Percentiles rank a stretch among this genome's conserved stretches.
Evolutionary conservation across 2,113 vertebrate genomes (phyloP).

Genomic region (Cochlearius cochlearius): DNA sequence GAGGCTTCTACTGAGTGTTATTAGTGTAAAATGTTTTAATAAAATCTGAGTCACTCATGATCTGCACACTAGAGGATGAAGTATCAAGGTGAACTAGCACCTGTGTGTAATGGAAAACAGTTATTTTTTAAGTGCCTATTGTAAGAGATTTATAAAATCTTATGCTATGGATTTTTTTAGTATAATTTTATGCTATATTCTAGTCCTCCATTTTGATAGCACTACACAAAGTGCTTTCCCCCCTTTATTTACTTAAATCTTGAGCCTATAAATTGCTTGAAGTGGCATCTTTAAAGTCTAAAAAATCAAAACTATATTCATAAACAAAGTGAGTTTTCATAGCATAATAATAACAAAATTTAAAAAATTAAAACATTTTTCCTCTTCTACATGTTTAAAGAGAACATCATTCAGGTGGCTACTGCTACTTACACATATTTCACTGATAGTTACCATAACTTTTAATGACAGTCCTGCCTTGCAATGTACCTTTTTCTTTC

Average conservation of each 20-base stretch:
- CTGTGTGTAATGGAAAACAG: neutral
- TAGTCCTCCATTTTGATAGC: neutral
- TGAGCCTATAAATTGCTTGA: neutral
- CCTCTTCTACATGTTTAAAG: neutral
- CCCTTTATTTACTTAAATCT: neutral
- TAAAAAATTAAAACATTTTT: neutral
- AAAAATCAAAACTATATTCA: neutral
- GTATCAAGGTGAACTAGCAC: neutral
- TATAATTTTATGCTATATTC: neutral
- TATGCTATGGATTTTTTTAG: neutral
- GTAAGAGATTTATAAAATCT: neutral
- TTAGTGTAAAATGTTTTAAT: neutral
- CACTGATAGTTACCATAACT: rapidly evolving
- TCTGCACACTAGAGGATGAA: neutral
- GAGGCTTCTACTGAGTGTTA: neutral
- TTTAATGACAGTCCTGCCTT: neutral
- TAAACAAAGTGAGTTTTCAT: neutral
- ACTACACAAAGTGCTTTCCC: neutral
- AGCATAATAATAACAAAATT: neutral
- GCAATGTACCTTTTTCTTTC: neutral
- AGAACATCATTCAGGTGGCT: neutral
- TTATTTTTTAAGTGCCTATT: neutral
- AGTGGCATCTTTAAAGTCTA: neutral
- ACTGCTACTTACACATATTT: neutral
- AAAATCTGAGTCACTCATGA: neutral